Conservation (phyloP, 2,888 invertebrate genomes). For the Diabrotica balteata region DNA sequence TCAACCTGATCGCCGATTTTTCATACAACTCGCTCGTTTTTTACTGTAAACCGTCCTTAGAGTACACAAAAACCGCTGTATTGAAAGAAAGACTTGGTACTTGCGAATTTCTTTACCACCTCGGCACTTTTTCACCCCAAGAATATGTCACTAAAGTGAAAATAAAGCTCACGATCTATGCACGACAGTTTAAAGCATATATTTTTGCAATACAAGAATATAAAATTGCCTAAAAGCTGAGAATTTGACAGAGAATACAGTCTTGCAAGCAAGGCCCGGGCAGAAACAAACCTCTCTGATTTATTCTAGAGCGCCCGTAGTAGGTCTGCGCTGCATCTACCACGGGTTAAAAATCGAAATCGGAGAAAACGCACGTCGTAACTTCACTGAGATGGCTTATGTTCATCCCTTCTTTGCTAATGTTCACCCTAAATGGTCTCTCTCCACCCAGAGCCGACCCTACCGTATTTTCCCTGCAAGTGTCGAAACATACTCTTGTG, state of each 20-base stretch:
- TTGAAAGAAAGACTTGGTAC: slow-evolving; percentile 17
- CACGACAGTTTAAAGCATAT: slow-evolving; percentile 36
- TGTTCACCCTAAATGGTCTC: slow-evolving; percentile 50
- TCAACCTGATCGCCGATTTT: neutral
- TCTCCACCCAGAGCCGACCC: slow-evolving; percentile 44
- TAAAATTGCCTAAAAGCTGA: slow-evolving; percentile 46
- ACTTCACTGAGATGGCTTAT: slow-evolving; percentile 44
- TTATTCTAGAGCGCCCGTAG: slow-evolving; percentile 21
- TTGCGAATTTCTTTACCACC: slow-evolving; percentile 8
- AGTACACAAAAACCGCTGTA: slow-evolving; percentile 18
- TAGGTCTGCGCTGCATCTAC: slow-evolving; percentile 28
- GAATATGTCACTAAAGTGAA: slow-evolving; percentile 9
- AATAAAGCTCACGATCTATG: slow-evolving; percentile 25
- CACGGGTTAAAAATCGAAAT: slow-evolving; percentile 38
- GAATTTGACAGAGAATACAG: slow-evolving; percentile 50
- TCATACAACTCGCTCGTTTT: slow-evolving; percentile 1
- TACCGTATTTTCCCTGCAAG: slow-evolving; percentile 18
- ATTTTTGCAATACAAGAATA: slow-evolving; percentile 37
- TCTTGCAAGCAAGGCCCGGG: slow-evolving; percentile 50
- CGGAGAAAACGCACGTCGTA: slow-evolving; percentile 47
- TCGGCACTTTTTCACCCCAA: slow-evolving; percentile 15
- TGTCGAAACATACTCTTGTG: slow-evolving; percentile 6
- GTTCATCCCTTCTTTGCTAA: slow-evolving; percentile 56
- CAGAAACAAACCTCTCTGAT: slow-evolving; percentile 43
- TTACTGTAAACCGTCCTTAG: slow-evolving; percentile 9